phyloP scores from a whole-genome alignment of 2,888 invertebrate species.

The Epicampocera succincta region DNA sequence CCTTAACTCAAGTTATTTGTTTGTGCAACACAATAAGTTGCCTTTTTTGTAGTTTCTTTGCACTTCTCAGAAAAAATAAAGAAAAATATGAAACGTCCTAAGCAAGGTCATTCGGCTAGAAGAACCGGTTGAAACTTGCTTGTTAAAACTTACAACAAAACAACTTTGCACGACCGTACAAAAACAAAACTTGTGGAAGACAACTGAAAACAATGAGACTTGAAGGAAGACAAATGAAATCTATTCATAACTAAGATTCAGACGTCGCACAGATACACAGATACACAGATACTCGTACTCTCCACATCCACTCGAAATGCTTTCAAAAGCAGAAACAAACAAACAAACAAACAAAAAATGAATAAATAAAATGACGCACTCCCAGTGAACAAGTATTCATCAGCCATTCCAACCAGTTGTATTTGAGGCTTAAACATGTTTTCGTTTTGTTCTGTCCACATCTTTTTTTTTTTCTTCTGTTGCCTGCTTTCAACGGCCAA shows the following conservation, averaged over 20 bases:
- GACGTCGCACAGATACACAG: constrained; percentile 8
- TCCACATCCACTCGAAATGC: constrained; percentile 12
- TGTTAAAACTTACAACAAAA: constrained; percentile 29
- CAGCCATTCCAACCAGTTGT: constrained; percentile 35
- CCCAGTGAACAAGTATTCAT: constrained; percentile 1
- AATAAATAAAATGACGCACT: constrained; percentile 34
- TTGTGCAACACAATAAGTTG: background rate
- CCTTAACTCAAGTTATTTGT: too few relatives aligned
- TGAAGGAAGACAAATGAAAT: constrained; percentile 34
- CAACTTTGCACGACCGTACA: constrained; percentile 2
- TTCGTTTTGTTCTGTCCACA: background rate
- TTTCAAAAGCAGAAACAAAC: background rate
- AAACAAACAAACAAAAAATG: too few relatives aligned
- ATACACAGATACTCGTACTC: constrained; percentile 10
- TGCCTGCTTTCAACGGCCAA: constrained; percentile 50
- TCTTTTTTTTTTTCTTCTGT: background rate
- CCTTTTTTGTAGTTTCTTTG: background rate
- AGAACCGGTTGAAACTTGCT: constrained; percentile 54
- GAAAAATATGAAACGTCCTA: constrained; percentile 63
- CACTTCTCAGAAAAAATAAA: constrained; percentile 33
- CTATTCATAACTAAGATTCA: constrained; percentile 37
- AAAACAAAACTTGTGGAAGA: background rate
- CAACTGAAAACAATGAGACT: constrained; percentile 31
- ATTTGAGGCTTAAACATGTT: constrained; percentile 34
- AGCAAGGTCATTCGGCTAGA: constrained; percentile 67